Conservation (phyloP, 2,113 vertebrate genomes). For the Rhabdornis inornatus region DNA sequence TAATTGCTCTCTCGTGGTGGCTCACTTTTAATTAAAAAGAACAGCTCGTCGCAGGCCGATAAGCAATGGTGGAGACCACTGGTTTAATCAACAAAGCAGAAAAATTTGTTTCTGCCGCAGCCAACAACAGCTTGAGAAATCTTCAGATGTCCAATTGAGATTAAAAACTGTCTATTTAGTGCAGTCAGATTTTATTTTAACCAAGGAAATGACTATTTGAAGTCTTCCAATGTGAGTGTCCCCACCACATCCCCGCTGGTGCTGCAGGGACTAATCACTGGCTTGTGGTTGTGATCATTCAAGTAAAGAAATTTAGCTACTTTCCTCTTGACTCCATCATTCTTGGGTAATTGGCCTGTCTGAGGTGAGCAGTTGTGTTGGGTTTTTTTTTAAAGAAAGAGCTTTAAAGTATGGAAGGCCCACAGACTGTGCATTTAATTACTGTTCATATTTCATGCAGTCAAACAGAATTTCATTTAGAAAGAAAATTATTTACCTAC, state of each 20-base stretch:
- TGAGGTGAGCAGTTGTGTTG: conserved; percentile 79
- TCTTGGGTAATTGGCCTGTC: conserved; percentile 88
- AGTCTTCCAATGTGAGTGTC: conserved; percentile 88
- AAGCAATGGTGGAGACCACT: conserved; percentile 90
- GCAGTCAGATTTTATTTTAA: conserved; percentile 97
- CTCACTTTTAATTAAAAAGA: conserved; percentile 99
- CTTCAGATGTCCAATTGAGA: conserved; percentile 99
- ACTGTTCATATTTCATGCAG: conserved; percentile 86
- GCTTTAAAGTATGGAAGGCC: conserved; percentile 82
- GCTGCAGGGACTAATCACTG: conserved; percentile 89
- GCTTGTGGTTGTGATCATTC: conserved; percentile 90
- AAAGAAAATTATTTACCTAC: conserved; percentile 79
- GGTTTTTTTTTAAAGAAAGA: conserved; percentile 66
- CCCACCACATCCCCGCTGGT: conserved; percentile 84
- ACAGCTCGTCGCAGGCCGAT: conserved; percentile 95
- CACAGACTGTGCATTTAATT: conserved; percentile 88
- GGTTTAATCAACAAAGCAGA: conserved; percentile 99
- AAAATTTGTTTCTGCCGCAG: conserved; percentile 91
- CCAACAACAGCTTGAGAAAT: conserved; percentile 94
- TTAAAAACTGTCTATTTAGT: conserved; percentile 98
- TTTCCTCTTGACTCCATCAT: conserved; percentile 88
- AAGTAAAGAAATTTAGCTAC: conserved; percentile 97
- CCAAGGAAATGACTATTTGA: conserved; percentile 93
- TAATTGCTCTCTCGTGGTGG: conserved; percentile 99
- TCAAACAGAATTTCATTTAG: conserved; percentile 80